These are phyloP conservation scores for Trilocha varians DNA, from an alignment of 2,888 invertebrate species.

Conservation along the genomic window DNA sequence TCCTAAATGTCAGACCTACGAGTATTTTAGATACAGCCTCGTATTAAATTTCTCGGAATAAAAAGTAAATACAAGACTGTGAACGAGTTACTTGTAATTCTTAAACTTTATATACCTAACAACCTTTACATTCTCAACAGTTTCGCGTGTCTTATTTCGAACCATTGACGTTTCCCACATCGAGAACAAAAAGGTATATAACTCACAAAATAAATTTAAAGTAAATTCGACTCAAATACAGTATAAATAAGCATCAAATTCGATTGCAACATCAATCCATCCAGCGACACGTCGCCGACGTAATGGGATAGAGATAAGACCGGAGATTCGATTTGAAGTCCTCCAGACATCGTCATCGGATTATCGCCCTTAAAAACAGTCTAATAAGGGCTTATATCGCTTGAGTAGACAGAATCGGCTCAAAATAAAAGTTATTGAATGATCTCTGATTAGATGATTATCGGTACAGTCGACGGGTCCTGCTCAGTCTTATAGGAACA, in stretches of 20 bases:
- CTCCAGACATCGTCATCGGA: slow-evolving; percentile 26
- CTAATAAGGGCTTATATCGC: slow-evolving; percentile 28
- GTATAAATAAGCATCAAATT: slow-evolving; percentile 32
- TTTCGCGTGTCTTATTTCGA: slow-evolving; percentile 55
- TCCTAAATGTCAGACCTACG: too few relatives aligned
- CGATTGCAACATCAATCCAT: slow-evolving; percentile 22
- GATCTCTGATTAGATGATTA: slow-evolving; percentile 72
- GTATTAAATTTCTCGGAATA: too few relatives aligned
- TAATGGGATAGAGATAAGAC: slow-evolving; percentile 53
- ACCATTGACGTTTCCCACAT: slow-evolving; percentile 46
- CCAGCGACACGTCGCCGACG: slow-evolving; percentile 40
- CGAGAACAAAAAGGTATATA: slow-evolving; percentile 29
- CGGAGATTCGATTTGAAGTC: slow-evolving; percentile 48
- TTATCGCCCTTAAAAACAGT: slow-evolving; percentile 32
- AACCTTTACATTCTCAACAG: slow-evolving; percentile 15
- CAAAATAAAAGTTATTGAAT: slow-evolving; percentile 66
- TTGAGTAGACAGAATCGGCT: slow-evolving; percentile 28
- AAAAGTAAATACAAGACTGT: too few relatives aligned
- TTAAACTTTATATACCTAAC: too few relatives aligned
- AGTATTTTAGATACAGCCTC: too few relatives aligned
- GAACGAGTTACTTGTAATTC: too few relatives aligned
- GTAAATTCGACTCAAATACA: slow-evolving; percentile 24
- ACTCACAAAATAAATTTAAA: slow-evolving; percentile 13
- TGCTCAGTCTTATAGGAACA: slow-evolving; percentile 48
- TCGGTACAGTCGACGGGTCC: slow-evolving; percentile 53